Percentiles rank a stretch among this genome's conserved stretches.
Evolutionary conservation across 2,888 invertebrate species (phyloP).

Genomic region (Junonia oenone): DNA sequence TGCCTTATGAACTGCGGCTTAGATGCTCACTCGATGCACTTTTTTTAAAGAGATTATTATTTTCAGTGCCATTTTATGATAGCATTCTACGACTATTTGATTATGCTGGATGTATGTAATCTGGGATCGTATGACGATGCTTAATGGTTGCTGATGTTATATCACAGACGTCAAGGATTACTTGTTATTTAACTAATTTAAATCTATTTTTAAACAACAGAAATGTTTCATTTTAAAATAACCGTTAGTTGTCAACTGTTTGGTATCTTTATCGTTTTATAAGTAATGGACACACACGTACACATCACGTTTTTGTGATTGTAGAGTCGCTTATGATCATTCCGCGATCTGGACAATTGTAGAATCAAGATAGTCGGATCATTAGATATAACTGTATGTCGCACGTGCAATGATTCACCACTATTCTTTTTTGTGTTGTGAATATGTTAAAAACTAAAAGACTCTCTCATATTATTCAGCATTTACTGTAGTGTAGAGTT

Average conservation of each 20-base stretch:
- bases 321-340: conserved; percentile 27
- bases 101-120: conserved; percentile 7
- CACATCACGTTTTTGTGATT: neutral
- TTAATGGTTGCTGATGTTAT: neutral
- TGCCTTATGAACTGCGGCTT: conserved; percentile 5
- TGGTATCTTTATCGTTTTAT: neutral
- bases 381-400: conserved; percentile 57
- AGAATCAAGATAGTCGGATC: conserved; percentile 34
- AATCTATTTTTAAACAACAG: too few species aligned
- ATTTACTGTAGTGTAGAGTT: too few species aligned
- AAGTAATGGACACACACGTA: neutral
- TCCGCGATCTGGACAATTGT: conserved; percentile 39
- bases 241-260: neutral
- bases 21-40: neutral
- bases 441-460: neutral
- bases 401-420: conserved; percentile 49
- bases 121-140: neutral
- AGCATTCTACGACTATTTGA: conserved; percentile 11
- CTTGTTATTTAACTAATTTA: neutral
- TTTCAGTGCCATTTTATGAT: conserved; percentile 4
- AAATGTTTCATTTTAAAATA: neutral
- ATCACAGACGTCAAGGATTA: neutral
- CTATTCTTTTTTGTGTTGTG: neutral
- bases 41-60: neutral
- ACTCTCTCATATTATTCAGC: too few species aligned